phyloP scores from a whole-genome alignment of 2,888 invertebrate genomes.

The Acronicta aceris region DNA sequence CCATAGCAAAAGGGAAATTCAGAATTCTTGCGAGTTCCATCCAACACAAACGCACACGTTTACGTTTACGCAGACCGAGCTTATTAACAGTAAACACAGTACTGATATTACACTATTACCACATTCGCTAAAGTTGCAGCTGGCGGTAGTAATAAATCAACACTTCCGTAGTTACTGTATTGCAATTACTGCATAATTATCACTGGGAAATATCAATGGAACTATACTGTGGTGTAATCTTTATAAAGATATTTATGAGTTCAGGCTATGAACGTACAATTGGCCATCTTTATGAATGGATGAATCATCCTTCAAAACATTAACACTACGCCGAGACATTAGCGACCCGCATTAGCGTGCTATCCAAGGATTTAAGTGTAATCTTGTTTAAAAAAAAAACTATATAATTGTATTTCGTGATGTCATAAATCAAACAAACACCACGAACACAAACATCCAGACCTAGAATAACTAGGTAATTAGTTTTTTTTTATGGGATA shows the following conservation, averaged over 20 bases:
- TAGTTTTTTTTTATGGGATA: no score
- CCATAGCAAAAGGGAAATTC: not conserved
- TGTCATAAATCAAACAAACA: no score
- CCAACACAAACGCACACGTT: not conserved
- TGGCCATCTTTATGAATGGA: not conserved
- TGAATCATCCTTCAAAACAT: no score
- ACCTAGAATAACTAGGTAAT: no score
- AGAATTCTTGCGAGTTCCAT: not conserved
- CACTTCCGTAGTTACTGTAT: slow-evolving; percentile 29
- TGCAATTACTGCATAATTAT: slow-evolving; percentile 50
- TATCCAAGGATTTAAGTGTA: no score
- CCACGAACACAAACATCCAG: no score
- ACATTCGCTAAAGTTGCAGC: slow-evolving; percentile 34
- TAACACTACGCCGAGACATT: no score
- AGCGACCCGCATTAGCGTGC: no score
- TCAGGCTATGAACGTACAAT: not conserved
- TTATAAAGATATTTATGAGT: not conserved
- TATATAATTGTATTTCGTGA: no score
- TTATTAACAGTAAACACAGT: slow-evolving; percentile 37
- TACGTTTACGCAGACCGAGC: not conserved
- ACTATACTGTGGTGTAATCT: slow-evolving; percentile 7
- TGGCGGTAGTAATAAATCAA: slow-evolving; percentile 36
- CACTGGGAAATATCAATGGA: slow-evolving; percentile 17
- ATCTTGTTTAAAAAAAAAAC: no score
- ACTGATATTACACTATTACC: slow-evolving; percentile 40